Percentiles rank a stretch among this genome's conserved stretches.
Conservation (phyloP, 1,140 invertebrate species). For the Drosophila persimilis region DNA sequence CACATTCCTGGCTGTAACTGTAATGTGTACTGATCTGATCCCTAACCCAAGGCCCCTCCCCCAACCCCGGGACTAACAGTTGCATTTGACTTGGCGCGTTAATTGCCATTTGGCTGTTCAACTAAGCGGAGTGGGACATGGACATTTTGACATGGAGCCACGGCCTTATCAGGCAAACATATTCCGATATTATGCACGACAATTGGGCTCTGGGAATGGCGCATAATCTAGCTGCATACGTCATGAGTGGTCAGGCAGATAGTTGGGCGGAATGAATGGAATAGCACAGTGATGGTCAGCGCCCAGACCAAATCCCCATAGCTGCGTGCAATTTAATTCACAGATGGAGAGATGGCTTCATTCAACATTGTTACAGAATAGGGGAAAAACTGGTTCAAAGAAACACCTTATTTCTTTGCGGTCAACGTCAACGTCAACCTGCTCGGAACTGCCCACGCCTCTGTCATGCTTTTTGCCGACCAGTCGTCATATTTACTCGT, state of each 20-base stretch:
- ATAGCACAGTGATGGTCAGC: constrained; percentile 4
- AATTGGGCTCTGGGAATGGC: constrained; percentile 60
- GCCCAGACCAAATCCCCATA: no score
- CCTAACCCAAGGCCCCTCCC: constrained; percentile 6
- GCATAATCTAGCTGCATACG: constrained; percentile 64
- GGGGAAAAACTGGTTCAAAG: constrained; percentile 12
- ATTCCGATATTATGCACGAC: constrained; percentile 74
- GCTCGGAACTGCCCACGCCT: constrained; percentile 9
- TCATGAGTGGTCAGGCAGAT: constrained; percentile 44
- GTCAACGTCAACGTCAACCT: not conserved
- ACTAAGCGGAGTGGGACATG: constrained; percentile 39
- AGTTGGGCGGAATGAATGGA: constrained; percentile 41
- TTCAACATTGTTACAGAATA: no score
- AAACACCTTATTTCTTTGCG: not conserved
- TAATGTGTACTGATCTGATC: no score
- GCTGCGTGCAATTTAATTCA: no score
- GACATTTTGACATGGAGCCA: constrained; percentile 17
- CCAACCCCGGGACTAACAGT: constrained; percentile 30
- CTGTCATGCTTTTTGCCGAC: constrained; percentile 32
- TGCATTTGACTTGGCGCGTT: constrained; percentile 75
- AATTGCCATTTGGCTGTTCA: constrained; percentile 66
- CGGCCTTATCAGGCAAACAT: constrained; percentile 60
- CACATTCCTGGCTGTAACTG: constrained; percentile 24
- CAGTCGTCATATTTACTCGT: constrained; percentile 66
- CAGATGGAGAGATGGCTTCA: no score